A percentile compares a stretch with the other conserved stretches of the same genome.
These are phyloP conservation scores for Diplolepis rosae DNA, from an alignment of 2,888 invertebrate species.

Conservation along the genomic window DNA sequence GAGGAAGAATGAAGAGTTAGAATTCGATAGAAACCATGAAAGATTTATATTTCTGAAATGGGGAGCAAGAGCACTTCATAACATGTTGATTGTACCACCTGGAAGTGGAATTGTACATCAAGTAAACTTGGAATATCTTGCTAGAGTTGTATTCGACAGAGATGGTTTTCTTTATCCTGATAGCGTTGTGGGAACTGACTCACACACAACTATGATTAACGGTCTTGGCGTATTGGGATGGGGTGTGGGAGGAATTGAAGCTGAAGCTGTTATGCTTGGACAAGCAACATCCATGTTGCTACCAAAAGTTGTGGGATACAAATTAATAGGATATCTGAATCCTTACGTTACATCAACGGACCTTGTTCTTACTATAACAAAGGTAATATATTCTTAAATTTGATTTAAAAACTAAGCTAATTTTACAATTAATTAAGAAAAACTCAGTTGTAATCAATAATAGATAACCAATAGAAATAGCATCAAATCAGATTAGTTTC, in stretches of 20 bases:
- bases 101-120: conserved; percentile 99
- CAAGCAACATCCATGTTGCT: conserved; percentile 97
- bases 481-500: neutral
- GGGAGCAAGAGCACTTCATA: conserved; percentile 96
- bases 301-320: conserved; percentile 97
- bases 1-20: conserved; percentile 93
- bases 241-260: conserved; percentile 98
- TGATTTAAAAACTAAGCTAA: too few species aligned
- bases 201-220: conserved; percentile 99
- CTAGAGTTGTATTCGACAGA: conserved; percentile 89
- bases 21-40: conserved; percentile 96
- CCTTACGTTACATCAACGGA: conserved; percentile 96
- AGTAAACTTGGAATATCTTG: conserved; percentile 96
- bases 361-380: conserved; percentile 96
- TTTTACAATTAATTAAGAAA: too few species aligned
- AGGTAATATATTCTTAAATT: conserved; percentile 83
- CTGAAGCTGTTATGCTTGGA: conserved; percentile 98
- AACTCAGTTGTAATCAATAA: too few species aligned
- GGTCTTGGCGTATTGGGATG: conserved; percentile 97
- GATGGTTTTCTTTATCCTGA: conserved; percentile 86
- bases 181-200: conserved; percentile 97
- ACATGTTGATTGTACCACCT: conserved; percentile 98
- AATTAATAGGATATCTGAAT: conserved; percentile 85
- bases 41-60: conserved; percentile 98
- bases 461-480: neutral